Base-by-base conservation (phyloP, 35 echinoderm and acorn worm species). In the Ophiothrix spiculata region DNA sequence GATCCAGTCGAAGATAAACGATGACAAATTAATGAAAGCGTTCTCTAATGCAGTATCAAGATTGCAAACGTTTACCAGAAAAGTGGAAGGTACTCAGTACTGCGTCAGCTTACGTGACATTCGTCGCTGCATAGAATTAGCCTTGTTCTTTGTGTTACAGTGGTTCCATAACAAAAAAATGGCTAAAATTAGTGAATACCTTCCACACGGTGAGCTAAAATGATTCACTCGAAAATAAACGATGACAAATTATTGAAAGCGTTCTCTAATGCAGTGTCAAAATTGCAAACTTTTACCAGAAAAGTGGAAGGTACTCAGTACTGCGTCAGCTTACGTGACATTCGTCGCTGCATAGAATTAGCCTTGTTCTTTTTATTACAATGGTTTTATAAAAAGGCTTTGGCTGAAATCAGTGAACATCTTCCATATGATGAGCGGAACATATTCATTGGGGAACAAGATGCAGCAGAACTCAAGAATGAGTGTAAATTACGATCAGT, bases 71-170 rank as follows among this genome's bases (percentile, higher is more conserved):
- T 86, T 86, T 40, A 63, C 77, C 25, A 76, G 73, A 39, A 42
- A 39, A 0, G 39, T 31, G 10, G 73, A 75, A 64, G 37, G 69
- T 23, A 77, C 36, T 35, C 60, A 29, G 15, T 86, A 86, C 84
- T 76, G 84, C 42, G 84, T 86, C 12, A 86, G 84, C 54, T 64
- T 86, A 40, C 64, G 84, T 13, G 84, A 86, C 33, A 38, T 86
- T 21, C 36, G 40, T 8, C 31, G 84, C 4, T 76, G 64, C 84
- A 75, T n/a, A n/a, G n/a, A n/a, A n/a, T n/a, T n/a, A n/a, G n/a
- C n/a, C n/a, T n/a, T n/a, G n/a, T n/a, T n/a, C n/a, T n/a, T n/a
- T n/a, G n/a, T n/a, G n/a, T n/a, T n/a, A n/a, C n/a, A n/a, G n/a
- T n/a, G n/a, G n/a, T n/a, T n/a, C n/a, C n/a, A n/a, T n/a, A n/a